Percentiles rank a stretch among this genome's conserved stretches.
These are phyloP conservation scores for Megaceryle torquata DNA, from an alignment of 2,113 vertebrate species.

Conservation along the genomic window DNA sequence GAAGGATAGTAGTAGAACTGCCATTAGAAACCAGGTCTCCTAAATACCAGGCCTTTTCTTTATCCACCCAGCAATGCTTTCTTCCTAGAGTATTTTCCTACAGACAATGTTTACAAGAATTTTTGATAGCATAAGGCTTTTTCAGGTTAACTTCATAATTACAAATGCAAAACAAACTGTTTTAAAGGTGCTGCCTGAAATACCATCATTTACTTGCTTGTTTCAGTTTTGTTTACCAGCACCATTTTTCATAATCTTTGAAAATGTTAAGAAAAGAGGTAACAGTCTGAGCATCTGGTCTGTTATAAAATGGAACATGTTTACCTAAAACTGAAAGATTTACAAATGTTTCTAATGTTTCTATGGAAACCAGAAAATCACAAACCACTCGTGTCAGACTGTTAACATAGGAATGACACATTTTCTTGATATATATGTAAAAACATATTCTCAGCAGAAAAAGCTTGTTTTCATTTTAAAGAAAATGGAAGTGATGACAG, in stretches of 20 bases:
- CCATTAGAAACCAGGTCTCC: neutral
- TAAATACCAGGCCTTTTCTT: neutral
- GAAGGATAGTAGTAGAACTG: neutral
- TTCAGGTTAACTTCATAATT: neutral
- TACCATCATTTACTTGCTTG: neutral
- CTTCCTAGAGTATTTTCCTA: neutral
- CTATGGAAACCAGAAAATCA: constrained; percentile 34
- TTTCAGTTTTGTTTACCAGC: neutral
- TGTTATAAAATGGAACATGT: neutral
- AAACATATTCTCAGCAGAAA: neutral
- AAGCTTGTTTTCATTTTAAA: neutral
- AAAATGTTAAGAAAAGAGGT: neutral
- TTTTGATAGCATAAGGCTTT: neutral
- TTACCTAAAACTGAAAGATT: constrained; percentile 37
- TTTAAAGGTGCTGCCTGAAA: neutral
- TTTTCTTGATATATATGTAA: neutral
- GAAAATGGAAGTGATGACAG: neutral
- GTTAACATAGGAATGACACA: neutral
- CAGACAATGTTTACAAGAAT: neutral
- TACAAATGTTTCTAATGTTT: constrained; percentile 30
- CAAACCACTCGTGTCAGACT: neutral
- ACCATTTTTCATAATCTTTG: neutral
- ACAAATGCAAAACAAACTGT: neutral
- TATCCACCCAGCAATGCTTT: neutral
- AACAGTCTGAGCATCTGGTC: neutral